Base-by-base conservation (phyloP, 2,888 invertebrate genomes). In the Ecliptopera silaceata region DNA sequence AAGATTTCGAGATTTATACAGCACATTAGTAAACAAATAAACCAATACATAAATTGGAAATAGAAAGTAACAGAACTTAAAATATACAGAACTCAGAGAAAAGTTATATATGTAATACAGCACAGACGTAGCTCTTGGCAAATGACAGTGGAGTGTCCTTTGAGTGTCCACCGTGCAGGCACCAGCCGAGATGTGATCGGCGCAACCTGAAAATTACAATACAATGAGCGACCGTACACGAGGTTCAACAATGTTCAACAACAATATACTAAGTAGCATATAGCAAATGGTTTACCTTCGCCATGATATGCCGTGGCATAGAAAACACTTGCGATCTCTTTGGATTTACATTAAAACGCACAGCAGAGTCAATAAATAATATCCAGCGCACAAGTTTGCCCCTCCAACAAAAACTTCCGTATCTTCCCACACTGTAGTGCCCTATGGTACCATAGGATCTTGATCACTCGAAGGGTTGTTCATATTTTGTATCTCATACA, bases 241-340 rank as follows among this genome's bases (percentile, higher is more conserved):
- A 36, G 36, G 5, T 34, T 34, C n/a, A n/a, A n/a, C n/a, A n/a
- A n/a, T n/a, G n/a, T n/a, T n/a, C n/a, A n/a, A n/a, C n/a, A 36
- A 15, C 10, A 15, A 36, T 36, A 1, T 5, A 17, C 31, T 8
- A 44, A 44, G 4, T 13, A 12, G 5, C 6, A 29, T 29, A 17
- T 15, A 5, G 18, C 29, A 44, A 31, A 26, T 12, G 44, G 34
- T 52, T 51, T 52, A 52, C 52, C 45, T 44, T 52, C 45, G 45
- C 44, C 4, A 12, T 11, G 29, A 13, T 38, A 13, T 29, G 29
- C 15, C 18, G 29, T 20, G 29, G 26, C 13, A 13, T 39, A 17
- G 18, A 17, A 13, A 18, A 13, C 20, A 15, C n/a, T 36, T 2
- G 12, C 34, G 13, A 13, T 34, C 6, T 20, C 4, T 3, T 20